These are phyloP conservation scores for Acrobasis repandana DNA, from an alignment of 2,888 invertebrate species.

Conservation along the genomic window DNA sequence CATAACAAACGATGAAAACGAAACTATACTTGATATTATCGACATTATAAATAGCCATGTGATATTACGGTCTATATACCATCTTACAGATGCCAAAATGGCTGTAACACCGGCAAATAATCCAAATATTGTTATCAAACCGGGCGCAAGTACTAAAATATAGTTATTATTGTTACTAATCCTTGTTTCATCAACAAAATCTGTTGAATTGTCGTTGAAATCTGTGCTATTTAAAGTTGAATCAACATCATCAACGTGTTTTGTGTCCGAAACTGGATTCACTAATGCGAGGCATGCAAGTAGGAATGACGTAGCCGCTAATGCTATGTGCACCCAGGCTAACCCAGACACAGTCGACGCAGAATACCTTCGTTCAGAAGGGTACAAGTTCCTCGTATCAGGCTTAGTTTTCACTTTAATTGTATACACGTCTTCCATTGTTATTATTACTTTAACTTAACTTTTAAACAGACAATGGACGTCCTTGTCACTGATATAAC, in stretches of 20 bases:
- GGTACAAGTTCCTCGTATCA: slow-evolving; percentile 82
- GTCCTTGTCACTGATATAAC: slow-evolving; percentile 1
- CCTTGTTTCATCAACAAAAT: slow-evolving; percentile 20
- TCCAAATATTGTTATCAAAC: slow-evolving; percentile 76
- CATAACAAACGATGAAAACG: slow-evolving; percentile 68
- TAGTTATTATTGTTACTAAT: slow-evolving; percentile 48
- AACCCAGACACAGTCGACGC: slow-evolving; percentile 86
- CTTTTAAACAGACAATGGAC: not conserved
- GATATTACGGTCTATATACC: slow-evolving; percentile 87
- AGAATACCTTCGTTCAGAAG: slow-evolving; percentile 86
- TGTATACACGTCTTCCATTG: slow-evolving; percentile 87
- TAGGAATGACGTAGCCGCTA: slow-evolving; percentile 82
- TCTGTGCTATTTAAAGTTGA: slow-evolving; percentile 7
- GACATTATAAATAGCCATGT: slow-evolving; percentile 84
- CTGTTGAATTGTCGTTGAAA: slow-evolving; percentile 32
- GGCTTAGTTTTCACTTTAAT: slow-evolving; percentile 86
- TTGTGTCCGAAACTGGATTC: slow-evolving; percentile 48
- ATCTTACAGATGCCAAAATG: slow-evolving; percentile 84
- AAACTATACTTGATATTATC: slow-evolving; percentile 76
- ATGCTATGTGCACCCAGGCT: slow-evolving; percentile 84
- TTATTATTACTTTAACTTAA: slow-evolving; percentile 33
- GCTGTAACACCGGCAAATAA: slow-evolving; percentile 79
- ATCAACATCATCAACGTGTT: not conserved
- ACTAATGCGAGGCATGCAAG: slow-evolving; percentile 80
- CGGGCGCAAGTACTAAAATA: slow-evolving; percentile 74